Percentiles rank a stretch among this genome's conserved stretches.
Conservation (phyloP, 2,888 invertebrate species). For the Leptinotarsa juncta region DNA sequence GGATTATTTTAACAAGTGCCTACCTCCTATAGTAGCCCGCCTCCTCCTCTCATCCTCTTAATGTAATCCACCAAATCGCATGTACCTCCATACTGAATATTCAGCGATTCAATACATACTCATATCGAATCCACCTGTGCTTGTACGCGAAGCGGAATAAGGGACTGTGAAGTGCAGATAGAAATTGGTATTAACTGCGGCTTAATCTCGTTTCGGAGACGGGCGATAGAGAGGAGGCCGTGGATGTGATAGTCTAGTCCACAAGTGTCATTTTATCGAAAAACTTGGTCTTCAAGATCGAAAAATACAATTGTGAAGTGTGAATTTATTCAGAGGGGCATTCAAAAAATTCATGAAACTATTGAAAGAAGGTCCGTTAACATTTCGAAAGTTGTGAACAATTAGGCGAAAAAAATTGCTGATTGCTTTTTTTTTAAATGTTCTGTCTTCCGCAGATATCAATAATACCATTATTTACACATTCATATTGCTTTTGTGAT, state of each 20-base stretch:
- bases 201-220: constrained; percentile 31
- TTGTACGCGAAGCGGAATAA: constrained; percentile 16
- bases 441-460: too few species aligned
- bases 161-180: constrained; percentile 32
- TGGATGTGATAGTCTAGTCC: background rate
- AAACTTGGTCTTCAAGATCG: too few species aligned
- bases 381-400: too few species aligned
- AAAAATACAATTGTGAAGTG: too few species aligned
- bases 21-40: background rate
- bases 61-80: constrained; percentile 8
- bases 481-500: too few species aligned
- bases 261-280: too few species aligned
- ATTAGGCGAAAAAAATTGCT: too few species aligned
- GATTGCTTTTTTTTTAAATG: too few species aligned
- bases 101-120: constrained; percentile 3
- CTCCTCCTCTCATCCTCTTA: background rate
- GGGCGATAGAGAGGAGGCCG: constrained; percentile 8
- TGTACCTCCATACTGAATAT: constrained; percentile 15
- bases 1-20: background rate
- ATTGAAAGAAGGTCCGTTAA: too few species aligned
- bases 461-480: too few species aligned
- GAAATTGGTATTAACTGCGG: constrained; percentile 33
- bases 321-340: too few species aligned
- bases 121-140: constrained; percentile 20
- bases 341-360: too few species aligned